Conservation (phyloP, 37 sponge, comb jelly and placozoan genomes). For the Beroe forskalii region DNA sequence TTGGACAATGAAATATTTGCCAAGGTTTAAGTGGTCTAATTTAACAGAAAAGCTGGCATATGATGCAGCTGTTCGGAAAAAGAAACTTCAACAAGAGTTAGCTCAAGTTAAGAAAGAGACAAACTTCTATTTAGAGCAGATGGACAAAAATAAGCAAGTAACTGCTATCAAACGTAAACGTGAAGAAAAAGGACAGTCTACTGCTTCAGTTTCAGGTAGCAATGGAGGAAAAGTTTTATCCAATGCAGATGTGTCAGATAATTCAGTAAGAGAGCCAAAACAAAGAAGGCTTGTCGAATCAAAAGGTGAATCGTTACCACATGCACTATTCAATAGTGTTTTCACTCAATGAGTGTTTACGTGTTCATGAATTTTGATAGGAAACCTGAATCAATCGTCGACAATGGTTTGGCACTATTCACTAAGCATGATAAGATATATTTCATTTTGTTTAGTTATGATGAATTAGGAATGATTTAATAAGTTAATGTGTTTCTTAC, state of each 20-base stretch:
- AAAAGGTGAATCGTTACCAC: not conserved
- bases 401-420: too few relatives aligned
- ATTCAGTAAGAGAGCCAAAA: not conserved
- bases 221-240: too few relatives aligned
- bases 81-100: conserved; percentile 80
- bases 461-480: too few relatives aligned
- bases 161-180: conserved; percentile 70
- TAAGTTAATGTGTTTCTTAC: too few relatives aligned
- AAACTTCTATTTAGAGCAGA: conserved; percentile 74
- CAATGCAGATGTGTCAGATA: not conserved
- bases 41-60: conserved; percentile 90
- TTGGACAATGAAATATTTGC: conserved; percentile 95
- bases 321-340: too few relatives aligned
- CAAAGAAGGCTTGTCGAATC: conserved; percentile 29
- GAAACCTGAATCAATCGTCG: too few relatives aligned
- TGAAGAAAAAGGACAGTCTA: conserved; percentile 9
- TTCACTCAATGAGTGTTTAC: too few relatives aligned
- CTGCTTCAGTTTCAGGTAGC: not conserved
- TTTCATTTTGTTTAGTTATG: too few relatives aligned
- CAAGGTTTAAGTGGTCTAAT: conserved; percentile 91
- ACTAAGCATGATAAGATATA: too few relatives aligned
- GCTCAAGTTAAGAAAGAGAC: conserved; percentile 87
- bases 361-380: too few relatives aligned
- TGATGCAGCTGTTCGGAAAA: conserved; percentile 75
- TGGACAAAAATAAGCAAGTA: conserved; percentile 79